A percentile compares a stretch with the other conserved stretches of the same genome.
Conservation (phyloP, 2,888 invertebrate genomes). For the Falcaria lacertinaria region DNA sequence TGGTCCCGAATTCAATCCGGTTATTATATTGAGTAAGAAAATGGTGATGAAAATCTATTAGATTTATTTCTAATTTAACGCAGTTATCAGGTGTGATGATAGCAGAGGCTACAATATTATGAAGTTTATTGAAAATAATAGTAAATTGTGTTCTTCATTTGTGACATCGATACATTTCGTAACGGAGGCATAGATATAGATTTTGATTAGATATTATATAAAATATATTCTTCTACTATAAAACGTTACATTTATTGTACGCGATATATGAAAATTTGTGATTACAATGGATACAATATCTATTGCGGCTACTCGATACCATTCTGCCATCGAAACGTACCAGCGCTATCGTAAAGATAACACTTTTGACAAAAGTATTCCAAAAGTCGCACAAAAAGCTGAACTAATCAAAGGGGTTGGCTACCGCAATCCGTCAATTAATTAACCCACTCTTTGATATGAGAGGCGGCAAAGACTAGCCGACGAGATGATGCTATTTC, state of each 20-base stretch:
- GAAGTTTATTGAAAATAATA: neutral
- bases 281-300: no score
- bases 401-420: constrained; percentile 44
- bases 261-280: no score
- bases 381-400: constrained; percentile 52
- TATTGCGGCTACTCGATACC: no score
- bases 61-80: neutral
- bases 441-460: constrained; percentile 62
- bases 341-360: constrained; percentile 40
- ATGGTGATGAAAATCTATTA: constrained; percentile 3
- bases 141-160: no score
- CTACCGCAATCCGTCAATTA: constrained; percentile 72
- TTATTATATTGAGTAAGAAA: constrained; percentile 33
- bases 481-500: constrained; percentile 45
- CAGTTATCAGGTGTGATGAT: neutral
- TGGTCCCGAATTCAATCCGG: constrained; percentile 67
- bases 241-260: no score
- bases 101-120: neutral
- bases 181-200: no score
- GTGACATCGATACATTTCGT: no score
- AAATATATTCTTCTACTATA: no score
- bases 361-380: constrained; percentile 54
- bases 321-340: no score
- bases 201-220: no score
- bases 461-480: constrained; percentile 61